phyloP scores from a whole-genome alignment of 2,888 invertebrate genomes.

The Mactromeris polynyma region DNA sequence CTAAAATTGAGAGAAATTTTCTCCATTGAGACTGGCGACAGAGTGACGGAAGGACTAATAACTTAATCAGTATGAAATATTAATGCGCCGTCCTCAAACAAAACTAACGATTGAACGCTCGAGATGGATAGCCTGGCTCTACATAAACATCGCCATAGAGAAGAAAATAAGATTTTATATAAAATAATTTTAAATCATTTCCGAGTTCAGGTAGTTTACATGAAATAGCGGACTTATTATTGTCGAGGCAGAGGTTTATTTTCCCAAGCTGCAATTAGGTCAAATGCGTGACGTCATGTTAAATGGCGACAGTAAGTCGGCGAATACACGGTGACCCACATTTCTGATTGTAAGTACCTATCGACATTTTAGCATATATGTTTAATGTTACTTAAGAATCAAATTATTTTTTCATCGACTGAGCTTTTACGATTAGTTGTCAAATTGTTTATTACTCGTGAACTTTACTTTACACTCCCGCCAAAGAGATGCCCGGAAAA shows the following conservation, averaged over 20 bases:
- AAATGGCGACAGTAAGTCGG: constrained; percentile 84
- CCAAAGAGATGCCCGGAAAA: background rate
- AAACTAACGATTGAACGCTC: constrained; percentile 18
- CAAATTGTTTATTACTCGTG: background rate
- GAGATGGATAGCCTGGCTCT: background rate
- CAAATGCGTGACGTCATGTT: constrained; percentile 79
- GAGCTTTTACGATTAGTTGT: background rate
- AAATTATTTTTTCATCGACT: background rate
- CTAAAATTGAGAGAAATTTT: constrained; percentile 59
- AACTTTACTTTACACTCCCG: constrained; percentile 14
- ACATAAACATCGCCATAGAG: background rate
- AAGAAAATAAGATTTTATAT: background rate
- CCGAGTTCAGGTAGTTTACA: background rate
- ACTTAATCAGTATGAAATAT: constrained; percentile 64
- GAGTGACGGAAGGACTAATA: constrained; percentile 83
- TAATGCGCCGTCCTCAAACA: constrained; percentile 24
- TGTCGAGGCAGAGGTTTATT: constrained; percentile 31
- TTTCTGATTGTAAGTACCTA: background rate
- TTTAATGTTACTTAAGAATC: background rate
- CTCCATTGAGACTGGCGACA: constrained; percentile 84
- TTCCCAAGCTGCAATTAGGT: constrained; percentile 31
- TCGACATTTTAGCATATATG: background rate
- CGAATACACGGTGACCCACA: constrained; percentile 54
- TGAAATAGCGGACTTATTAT: constrained; percentile 25
- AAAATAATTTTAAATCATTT: background rate